These are phyloP conservation scores for Sycophaga agraensis DNA, from an alignment of 1,140 invertebrate species.

Conservation along the genomic window DNA sequence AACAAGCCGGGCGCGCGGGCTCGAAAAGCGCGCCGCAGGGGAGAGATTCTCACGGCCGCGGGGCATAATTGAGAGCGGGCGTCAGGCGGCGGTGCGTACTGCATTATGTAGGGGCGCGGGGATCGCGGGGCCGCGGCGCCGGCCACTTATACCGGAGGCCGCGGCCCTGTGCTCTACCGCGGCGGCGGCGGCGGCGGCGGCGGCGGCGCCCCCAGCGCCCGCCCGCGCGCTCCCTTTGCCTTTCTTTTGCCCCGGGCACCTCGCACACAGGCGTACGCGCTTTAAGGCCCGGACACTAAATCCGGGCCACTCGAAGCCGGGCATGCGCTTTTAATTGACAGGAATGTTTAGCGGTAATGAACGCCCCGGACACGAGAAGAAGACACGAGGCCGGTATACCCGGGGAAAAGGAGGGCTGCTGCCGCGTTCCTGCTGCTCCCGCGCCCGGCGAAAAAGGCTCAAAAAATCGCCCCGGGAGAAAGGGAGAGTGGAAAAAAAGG, in stretches of 20 bases:
- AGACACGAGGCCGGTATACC: constrained; percentile 31
- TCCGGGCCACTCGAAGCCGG: constrained; percentile 36
- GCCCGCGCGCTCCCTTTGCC: constrained; percentile 8
- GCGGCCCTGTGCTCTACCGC: background rate
- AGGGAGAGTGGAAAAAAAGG: background rate
- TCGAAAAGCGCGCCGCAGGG: background rate
- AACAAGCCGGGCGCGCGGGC: background rate
- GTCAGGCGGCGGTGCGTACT: constrained; percentile 19
- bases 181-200: no score
- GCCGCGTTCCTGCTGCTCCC: no score
- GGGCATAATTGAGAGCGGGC: constrained; percentile 36
- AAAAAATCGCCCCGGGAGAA: no score
- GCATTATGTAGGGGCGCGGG: background rate
- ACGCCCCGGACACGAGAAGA: constrained; percentile 41
- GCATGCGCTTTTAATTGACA: constrained; percentile 55
- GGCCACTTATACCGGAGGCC: no score
- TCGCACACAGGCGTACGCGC: background rate
- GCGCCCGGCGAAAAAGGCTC: no score
- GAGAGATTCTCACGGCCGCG: constrained; percentile 29
- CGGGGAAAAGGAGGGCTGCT: constrained; percentile 28
- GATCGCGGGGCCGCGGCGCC: no score
- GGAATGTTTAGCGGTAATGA: constrained; percentile 57
- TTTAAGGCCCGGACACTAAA: constrained; percentile 40
- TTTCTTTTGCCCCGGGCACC: constrained; percentile 9
- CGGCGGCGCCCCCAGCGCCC: background rate